These are phyloP conservation scores for Sarcophaga variegata DNA, from an alignment of 2,888 invertebrate genomes.

Conservation along the genomic window DNA sequence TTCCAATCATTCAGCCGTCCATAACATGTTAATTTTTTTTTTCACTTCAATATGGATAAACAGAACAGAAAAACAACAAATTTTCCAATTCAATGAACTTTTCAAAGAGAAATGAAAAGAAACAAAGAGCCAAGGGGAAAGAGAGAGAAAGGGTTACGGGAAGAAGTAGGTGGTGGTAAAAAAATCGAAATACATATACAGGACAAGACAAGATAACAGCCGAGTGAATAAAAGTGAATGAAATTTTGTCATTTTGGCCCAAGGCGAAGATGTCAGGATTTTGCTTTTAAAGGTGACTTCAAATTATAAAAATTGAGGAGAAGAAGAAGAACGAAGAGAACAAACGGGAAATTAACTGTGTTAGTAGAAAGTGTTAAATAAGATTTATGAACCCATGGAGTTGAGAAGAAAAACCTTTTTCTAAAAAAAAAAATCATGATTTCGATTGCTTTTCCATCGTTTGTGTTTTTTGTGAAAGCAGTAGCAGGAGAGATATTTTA, in stretches of 20 bases:
- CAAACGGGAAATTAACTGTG: not conserved
- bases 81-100: conserved; percentile 60
- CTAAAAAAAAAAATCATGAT: too few species aligned
- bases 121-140: not conserved
- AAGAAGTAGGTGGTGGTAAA: too few species aligned
- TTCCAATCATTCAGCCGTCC: conserved; percentile 11
- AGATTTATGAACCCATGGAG: too few species aligned
- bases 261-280: not conserved
- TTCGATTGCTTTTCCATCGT: too few species aligned
- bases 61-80: conserved; percentile 45
- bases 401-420: too few species aligned
- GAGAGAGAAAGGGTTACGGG: too few species aligned
- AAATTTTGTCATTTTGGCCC: not conserved
- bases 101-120: conserved; percentile 30
- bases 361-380: too few species aligned
- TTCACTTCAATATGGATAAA: conserved; percentile 38
- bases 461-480: too few species aligned
- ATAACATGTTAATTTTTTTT: conserved; percentile 46
- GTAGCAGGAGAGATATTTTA: too few species aligned
- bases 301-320: not conserved
- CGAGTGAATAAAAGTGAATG: not conserved
- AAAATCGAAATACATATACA: too few species aligned
- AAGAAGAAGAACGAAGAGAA: not conserved
- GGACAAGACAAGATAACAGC: not conserved
- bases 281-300: not conserved